phyloP scores from a whole-genome alignment of 2,888 invertebrate species.

The Harmothoe impar region DNA sequence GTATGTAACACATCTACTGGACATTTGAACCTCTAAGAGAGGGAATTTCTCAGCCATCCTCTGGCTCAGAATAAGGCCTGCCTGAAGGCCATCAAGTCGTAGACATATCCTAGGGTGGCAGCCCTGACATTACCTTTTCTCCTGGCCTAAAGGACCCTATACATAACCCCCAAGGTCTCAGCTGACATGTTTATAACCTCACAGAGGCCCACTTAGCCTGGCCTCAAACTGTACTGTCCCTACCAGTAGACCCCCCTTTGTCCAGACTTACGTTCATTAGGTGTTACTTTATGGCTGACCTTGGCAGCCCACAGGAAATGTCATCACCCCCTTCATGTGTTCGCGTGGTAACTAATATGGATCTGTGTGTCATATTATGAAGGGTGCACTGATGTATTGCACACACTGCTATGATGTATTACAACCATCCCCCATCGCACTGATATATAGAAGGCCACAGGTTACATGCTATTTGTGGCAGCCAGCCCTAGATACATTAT shows the following conservation, averaged over 20 bases:
- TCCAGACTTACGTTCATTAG: conserved; percentile 23
- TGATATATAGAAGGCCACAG: neutral
- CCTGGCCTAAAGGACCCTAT: neutral
- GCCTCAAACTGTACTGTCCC: neutral
- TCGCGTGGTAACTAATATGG: neutral
- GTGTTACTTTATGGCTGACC: neutral
- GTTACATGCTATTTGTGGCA: neutral
- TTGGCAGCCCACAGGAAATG: neutral
- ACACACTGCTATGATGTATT: conserved; percentile 4
- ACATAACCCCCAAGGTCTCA: neutral
- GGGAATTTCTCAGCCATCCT: no score
- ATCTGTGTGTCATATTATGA: neutral
- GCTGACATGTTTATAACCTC: neutral
- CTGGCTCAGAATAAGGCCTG: no score
- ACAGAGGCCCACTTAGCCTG: neutral
- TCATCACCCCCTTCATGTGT: neutral
- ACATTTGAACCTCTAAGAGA: no score
- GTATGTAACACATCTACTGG: neutral
- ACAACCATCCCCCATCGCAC: neutral
- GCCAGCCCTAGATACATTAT: neutral
- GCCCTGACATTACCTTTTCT: neutral
- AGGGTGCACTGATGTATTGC: neutral
- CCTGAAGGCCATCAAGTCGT: neutral
- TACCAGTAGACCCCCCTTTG: neutral
- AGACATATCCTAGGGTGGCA: neutral